Evolutionary conservation across 2,797 vertebrate genomes (phyloP).

Genomic region (Nyctibius grandis): DNA sequence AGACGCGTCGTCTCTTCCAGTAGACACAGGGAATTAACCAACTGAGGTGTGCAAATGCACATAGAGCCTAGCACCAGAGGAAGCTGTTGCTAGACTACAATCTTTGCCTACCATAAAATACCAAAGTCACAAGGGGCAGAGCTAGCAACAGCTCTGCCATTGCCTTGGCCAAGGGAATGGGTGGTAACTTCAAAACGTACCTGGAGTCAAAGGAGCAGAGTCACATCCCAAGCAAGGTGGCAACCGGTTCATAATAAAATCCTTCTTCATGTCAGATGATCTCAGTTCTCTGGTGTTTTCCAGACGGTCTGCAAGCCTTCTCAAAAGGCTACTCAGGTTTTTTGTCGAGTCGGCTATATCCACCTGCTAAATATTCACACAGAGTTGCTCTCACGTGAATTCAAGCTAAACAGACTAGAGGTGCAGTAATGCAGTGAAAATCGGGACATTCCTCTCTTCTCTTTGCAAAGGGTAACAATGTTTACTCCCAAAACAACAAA

Average conservation of each 20-base stretch:
- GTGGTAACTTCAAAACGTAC: slow-evolving; percentile 43
- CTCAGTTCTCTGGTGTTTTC: slow-evolving; percentile 71
- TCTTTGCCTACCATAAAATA: background rate
- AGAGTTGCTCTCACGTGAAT: background rate
- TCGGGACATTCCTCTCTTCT: background rate
- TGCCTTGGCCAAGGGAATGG: background rate
- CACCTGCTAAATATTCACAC: slow-evolving; percentile 69
- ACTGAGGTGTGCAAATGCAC: background rate
- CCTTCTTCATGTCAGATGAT: slow-evolving; percentile 85
- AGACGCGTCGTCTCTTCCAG: accelerated
- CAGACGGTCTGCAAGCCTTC: slow-evolving; percentile 77
- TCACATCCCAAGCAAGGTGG: slow-evolving; percentile 75
- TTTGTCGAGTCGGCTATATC: slow-evolving; percentile 11
- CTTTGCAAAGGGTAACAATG: background rate
- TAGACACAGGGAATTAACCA: background rate
- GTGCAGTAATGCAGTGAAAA: background rate
- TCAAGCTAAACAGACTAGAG: background rate
- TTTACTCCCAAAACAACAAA: background rate
- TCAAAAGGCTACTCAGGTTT: slow-evolving; percentile 75
- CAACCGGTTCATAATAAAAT: slow-evolving; percentile 83
- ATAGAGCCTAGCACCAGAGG: accelerated
- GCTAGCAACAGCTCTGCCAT: background rate
- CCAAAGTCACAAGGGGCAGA: background rate
- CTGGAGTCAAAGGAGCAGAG: slow-evolving; percentile 66
- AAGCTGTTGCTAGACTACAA: background rate